These are phyloP conservation scores for Myopa tessellatipennis DNA, from an alignment of 2,888 invertebrate species.

Conservation along the genomic window DNA sequence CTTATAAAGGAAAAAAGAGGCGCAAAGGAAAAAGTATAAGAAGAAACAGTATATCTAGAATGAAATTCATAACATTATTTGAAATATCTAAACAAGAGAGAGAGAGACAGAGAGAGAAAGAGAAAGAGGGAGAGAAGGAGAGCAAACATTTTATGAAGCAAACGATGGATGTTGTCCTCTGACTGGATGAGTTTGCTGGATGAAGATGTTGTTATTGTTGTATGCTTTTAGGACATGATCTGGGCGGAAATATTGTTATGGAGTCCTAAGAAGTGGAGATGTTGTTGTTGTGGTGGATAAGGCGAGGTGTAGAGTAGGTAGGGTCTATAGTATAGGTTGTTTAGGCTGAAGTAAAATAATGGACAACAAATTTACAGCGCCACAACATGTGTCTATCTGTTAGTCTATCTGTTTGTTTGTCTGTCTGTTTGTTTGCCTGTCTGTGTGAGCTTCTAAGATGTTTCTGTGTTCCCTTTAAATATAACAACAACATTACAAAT, in stretches of 20 bases:
- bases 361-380: slow-evolving; percentile 27
- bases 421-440: slow-evolving; percentile 13
- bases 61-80: slow-evolving; percentile 35
- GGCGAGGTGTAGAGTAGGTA: not conserved
- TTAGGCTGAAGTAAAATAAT: not conserved
- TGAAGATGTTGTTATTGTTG: not conserved
- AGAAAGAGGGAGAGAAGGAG: not conserved
- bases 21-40: not conserved
- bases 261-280: not conserved
- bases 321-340: not conserved
- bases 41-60: slow-evolving; percentile 20
- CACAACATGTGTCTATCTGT: slow-evolving; percentile 27
- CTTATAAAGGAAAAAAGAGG: not conserved
- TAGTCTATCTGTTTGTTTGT: slow-evolving; percentile 5
- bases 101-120: not conserved
- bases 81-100: slow-evolving; percentile 26
- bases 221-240: not conserved
- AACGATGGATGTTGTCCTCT: not conserved
- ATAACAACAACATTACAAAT: not conserved
- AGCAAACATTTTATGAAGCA: slow-evolving; percentile 25
- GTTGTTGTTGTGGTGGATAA: not conserved
- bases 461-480: not conserved
- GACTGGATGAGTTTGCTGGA: not conserved
- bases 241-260: slow-evolving; percentile 1
- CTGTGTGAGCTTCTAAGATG: not conserved